Conservation (phyloP, 2,888 invertebrate species). For the Melanotus villosus region DNA sequence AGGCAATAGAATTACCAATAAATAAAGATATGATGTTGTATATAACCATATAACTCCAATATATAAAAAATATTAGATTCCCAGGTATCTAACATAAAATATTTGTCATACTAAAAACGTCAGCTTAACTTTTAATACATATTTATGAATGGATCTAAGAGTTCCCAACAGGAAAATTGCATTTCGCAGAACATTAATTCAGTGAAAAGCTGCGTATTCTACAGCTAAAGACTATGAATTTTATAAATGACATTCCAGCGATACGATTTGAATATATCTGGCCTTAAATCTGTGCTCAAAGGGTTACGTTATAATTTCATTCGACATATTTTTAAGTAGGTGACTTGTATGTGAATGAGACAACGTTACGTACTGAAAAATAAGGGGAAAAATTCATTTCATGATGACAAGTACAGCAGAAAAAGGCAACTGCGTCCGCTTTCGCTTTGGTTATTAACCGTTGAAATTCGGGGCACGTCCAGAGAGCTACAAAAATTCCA, state of each 20-base stretch:
- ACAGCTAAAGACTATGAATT: not conserved
- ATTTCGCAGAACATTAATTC: conserved; percentile 14
- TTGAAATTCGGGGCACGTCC: conserved; percentile 17
- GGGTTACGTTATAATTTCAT: too few species aligned
- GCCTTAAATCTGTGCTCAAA: too few species aligned
- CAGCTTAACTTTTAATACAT: not conserved
- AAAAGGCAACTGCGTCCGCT: conserved; percentile 12
- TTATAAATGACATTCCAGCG: conserved; percentile 3
- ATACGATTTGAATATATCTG: too few species aligned
- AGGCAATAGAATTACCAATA: too few species aligned
- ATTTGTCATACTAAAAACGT: too few species aligned
- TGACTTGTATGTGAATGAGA: not conserved
- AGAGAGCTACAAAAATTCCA: conserved; percentile 7
- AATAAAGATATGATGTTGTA: too few species aligned
- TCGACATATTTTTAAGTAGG: not conserved
- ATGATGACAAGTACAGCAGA: conserved; percentile 10
- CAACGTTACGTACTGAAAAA: not conserved
- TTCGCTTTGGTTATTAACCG: conserved; percentile 13
- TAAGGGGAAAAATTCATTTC: conserved; percentile 4
- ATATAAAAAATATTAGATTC: too few species aligned
- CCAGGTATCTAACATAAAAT: too few species aligned
- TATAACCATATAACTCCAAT: too few species aligned
- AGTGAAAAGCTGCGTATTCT: not conserved
- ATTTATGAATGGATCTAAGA: conserved; percentile 15
- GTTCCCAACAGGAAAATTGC: conserved; percentile 19